Base-by-base conservation (phyloP, 2,888 invertebrate species). In the Acleris emargana region DNA sequence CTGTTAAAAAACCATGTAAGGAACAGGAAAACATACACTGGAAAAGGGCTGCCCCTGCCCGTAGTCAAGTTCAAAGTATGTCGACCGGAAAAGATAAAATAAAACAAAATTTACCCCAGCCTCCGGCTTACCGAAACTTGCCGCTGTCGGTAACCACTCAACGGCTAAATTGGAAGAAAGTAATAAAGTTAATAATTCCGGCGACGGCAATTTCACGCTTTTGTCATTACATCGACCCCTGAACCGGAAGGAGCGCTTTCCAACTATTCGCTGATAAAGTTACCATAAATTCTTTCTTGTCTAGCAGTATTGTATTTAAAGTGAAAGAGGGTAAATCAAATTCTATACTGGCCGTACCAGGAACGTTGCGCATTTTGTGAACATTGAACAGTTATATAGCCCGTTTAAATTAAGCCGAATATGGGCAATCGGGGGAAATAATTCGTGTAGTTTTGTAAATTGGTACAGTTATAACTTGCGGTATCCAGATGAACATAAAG, bases 181-280 rank as follows among this genome's bases (percentile, higher is more conserved):
- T 59, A 59, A 54, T 54, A 54, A 67, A 59, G 58, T 63, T 63
- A 55, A 58, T 59, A 63, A 67, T 63, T 51, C 67, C 71, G 68
- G 66, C 64, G 69, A 69, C 64, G 74, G 69, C 72, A 72, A 82
- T 82, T 83, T 83, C 75, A 83, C 76, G 78, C 75, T 76, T 75
- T 74, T 78, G 72, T 75, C 73, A 73, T 72, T 70, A 70, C 45
- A 51, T 58, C 49, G 61, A 57, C 55, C 60, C 25, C 66, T 57
- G 57, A 67, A 62, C 62, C 62, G 53, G 62, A 32, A 62, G 54
- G 38, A 62, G 42, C 54, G 58, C 58, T 67, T 62, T 62, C 58
- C 62, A 67, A 62, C 62, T 53, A 66, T 51, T 57, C 47, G 60
- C 61, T 52, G 38, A 57, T 66, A 57, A 61, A 61, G 47, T 60